Conservation (phyloP, 2,797 vertebrate genomes). For the Rhinatrema bivittatum region DNA sequence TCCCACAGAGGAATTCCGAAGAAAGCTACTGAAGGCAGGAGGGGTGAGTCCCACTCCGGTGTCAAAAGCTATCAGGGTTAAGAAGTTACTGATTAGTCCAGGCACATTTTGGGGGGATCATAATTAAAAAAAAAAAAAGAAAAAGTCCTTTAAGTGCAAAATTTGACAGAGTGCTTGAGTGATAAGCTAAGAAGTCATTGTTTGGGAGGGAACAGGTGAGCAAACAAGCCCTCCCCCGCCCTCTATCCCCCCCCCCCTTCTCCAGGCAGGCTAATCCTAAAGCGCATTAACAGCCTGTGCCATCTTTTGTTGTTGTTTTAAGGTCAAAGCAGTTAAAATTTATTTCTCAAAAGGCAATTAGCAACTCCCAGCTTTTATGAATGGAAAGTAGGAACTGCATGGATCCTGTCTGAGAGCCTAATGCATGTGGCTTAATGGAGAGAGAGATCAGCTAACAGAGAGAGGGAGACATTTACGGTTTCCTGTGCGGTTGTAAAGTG, state of each 20-base stretch:
- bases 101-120: no score
- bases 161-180: neutral
- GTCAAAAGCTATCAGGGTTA: slow-evolving; percentile 13
- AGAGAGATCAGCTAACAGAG: no score
- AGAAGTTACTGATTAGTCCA: slow-evolving; percentile 13
- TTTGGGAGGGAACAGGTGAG: slow-evolving; percentile 12
- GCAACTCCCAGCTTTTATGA: slow-evolving; percentile 4
- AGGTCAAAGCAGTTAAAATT: slow-evolving; percentile 12
- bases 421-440: no score
- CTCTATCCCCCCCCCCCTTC: no score
- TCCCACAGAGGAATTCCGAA: slow-evolving; percentile 92
- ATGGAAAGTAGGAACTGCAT: slow-evolving; percentile 1
- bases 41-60: slow-evolving; percentile 66
- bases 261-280: slow-evolving; percentile 1
- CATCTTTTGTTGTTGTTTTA: slow-evolving; percentile 5
- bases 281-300: slow-evolving; percentile 7
- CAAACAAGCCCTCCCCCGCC: slow-evolving; percentile 6
- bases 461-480: no score
- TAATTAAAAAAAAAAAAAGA: no score
- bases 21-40: slow-evolving; percentile 91
- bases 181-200: neutral
- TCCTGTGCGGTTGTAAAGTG: slow-evolving; percentile 4
- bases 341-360: slow-evolving; percentile 19
- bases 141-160: slow-evolving; percentile 12
- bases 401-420: no score